Base-by-base conservation (phyloP, 2,113 vertebrate genomes). In the Zosterops pallidus region DNA sequence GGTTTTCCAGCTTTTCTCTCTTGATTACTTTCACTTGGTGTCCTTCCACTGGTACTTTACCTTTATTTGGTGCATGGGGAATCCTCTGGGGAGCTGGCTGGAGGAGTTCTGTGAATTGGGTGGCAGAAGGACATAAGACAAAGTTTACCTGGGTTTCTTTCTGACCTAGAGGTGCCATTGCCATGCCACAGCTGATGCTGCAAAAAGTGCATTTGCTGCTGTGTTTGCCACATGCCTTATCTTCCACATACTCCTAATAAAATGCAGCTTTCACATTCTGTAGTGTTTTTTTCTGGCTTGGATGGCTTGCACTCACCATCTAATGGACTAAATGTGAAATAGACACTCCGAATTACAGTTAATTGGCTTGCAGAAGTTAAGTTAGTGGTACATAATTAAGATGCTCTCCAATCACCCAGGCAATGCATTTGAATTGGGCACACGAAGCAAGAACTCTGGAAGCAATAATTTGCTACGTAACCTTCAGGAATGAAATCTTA, bases 31-130 rank as follows among this genome's bases (percentile, higher is more conserved):
- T 52, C 42, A 29, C 22, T 68, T 6, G 0, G 29, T 83, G 59
- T 70, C 57, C 29, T 85, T 71, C 42, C 35, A 69, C 39, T 76
- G 90, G 35, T 18, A 70, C 88, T 93, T 97, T 96, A 96, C 95
- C 95, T 97, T 49, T 79, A 96, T 15, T 11, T 62, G 16, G 93
- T 56, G 57, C 86, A 39, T 93, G 77, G 5, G 74, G 68, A 62
- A 90, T 94, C 96, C 23, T 93, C 78, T 52, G 28, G 42, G 65
- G 31, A 70, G 44, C 5, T 90, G 88, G 83, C 83, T 91, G 80
- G 31, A 95, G 87, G 46, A 87, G 77, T 23, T 94, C 97, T 97
- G 83, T 92, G 86, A 96, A 90, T 68, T 96, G 62, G 37, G 85
- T 29, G 92, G 93, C 94, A 95, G 88, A 88, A 92, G 89, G 90